Conservation (phyloP, 2,888 invertebrate genomes). For the Halictus quadricinctus region DNA sequence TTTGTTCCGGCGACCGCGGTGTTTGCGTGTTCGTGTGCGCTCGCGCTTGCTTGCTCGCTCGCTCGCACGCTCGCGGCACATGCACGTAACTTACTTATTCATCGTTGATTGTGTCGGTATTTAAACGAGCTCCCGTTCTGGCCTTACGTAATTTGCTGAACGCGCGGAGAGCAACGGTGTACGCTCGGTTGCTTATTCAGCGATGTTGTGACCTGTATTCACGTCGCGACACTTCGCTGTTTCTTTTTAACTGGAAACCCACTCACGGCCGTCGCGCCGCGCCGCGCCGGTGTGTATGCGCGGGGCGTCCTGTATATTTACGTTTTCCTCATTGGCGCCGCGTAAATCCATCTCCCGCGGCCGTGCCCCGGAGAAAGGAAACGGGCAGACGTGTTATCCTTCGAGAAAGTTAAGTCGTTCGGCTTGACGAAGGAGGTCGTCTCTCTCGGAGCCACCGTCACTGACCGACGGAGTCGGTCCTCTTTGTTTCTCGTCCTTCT, state of each 20-base stretch:
- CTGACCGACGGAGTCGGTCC: constrained; percentile 18
- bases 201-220: constrained; percentile 80
- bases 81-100: constrained; percentile 46
- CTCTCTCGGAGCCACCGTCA: constrained; percentile 14
- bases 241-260: constrained; percentile 71
- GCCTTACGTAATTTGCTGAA: constrained; percentile 79
- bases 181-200: constrained; percentile 77
- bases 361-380: constrained; percentile 48
- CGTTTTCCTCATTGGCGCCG: constrained; percentile 57
- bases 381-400: constrained; percentile 48
- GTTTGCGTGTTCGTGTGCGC: background rate
- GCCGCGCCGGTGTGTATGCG: constrained; percentile 14
- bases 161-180: constrained; percentile 67
- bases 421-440: constrained; percentile 42
- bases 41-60: background rate
- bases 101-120: constrained; percentile 71
- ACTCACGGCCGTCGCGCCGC: constrained; percentile 35
- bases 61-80: constrained; percentile 8
- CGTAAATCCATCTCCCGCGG: constrained; percentile 49
- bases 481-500: constrained; percentile 6
- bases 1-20: constrained; percentile 25
- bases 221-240: constrained; percentile 68
- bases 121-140: constrained; percentile 79
- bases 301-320: constrained; percentile 44
- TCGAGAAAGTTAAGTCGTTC: constrained; percentile 60